A percentile compares a stretch with the other conserved stretches of the same genome.
phyloP scores from a whole-genome alignment of 2,888 invertebrate species.

The Zonitis immaculata region DNA sequence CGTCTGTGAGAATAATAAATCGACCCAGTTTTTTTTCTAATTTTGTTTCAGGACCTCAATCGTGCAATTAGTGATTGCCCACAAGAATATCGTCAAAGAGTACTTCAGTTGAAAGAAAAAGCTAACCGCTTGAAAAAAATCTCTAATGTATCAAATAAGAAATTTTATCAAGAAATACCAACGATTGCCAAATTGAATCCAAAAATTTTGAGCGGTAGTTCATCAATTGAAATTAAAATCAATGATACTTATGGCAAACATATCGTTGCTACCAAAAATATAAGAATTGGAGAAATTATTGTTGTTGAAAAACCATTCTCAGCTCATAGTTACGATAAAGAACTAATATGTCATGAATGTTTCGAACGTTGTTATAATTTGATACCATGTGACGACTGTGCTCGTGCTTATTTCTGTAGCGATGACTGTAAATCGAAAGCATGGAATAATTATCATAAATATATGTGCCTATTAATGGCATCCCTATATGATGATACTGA shows the following conservation, averaged over 20 bases:
- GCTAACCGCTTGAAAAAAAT: slow-evolving; percentile 9
- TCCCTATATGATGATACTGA: slow-evolving; percentile 4
- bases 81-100: neutral
- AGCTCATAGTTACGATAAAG: slow-evolving; percentile 48
- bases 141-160: neutral
- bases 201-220: neutral
- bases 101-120: slow-evolving; percentile 49
- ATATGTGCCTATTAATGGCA: slow-evolving; percentile 67
- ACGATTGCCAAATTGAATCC: neutral
- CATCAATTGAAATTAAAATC: slow-evolving; percentile 52
- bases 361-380: slow-evolving; percentile 54
- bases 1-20: too few species aligned
- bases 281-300: slow-evolving; percentile 68
- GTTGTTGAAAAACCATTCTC: slow-evolving; percentile 71
- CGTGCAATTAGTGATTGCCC: too few species aligned
- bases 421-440: slow-evolving; percentile 59
- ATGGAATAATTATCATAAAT: slow-evolving; percentile 63
- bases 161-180: neutral
- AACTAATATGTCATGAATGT: slow-evolving; percentile 64
- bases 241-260: slow-evolving; percentile 62
- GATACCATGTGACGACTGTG: slow-evolving; percentile 59
- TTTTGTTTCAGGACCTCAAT: too few species aligned
- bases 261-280: slow-evolving; percentile 60
- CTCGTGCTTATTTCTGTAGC: slow-evolving; percentile 61
- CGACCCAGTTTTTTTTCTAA: too few species aligned